These are phyloP conservation scores for Limnothrissa miodon DNA, from an alignment of 2,113 vertebrate genomes.

Conservation along the genomic window DNA sequence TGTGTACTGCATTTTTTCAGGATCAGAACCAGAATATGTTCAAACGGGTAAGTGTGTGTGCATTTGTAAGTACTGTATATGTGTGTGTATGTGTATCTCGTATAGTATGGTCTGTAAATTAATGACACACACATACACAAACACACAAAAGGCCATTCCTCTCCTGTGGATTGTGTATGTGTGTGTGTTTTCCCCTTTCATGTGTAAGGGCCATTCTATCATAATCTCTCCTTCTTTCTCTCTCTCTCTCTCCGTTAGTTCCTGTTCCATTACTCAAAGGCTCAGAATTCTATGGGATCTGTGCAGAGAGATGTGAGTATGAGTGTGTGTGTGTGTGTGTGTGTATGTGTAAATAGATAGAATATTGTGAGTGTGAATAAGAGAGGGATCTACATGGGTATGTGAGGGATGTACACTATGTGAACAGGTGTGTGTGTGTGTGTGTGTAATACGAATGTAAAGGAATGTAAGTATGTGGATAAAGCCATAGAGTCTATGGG, in stretches of 20 bases:
- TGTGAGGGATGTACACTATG: neutral
- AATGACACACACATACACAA: no score
- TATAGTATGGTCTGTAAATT: no score
- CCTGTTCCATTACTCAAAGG: constrained; percentile 75
- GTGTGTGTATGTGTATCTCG: neutral
- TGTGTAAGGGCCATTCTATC: no score
- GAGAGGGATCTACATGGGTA: neutral
- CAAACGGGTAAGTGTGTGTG: constrained; percentile 44
- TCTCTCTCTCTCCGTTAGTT: constrained; percentile 55
- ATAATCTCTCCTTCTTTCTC: neutral
- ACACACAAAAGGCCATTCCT: no score
- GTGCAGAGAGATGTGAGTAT: constrained; percentile 58
- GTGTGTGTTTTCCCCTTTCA: neutral
- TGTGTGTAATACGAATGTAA: neutral
- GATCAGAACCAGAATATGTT: constrained; percentile 54
- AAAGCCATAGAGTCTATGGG: no score
- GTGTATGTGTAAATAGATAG: neutral
- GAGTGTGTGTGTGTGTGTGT: neutral
- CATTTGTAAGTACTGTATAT: neutral
- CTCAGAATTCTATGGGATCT: constrained; percentile 64
- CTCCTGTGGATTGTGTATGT: neutral
- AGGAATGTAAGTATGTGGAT: neutral
- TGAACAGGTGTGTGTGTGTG: neutral
- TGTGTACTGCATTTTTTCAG: constrained; percentile 26
- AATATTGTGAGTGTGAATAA: neutral